Conservation (phyloP, 2,113 vertebrate genomes). For the Charadrius vociferus region DNA sequence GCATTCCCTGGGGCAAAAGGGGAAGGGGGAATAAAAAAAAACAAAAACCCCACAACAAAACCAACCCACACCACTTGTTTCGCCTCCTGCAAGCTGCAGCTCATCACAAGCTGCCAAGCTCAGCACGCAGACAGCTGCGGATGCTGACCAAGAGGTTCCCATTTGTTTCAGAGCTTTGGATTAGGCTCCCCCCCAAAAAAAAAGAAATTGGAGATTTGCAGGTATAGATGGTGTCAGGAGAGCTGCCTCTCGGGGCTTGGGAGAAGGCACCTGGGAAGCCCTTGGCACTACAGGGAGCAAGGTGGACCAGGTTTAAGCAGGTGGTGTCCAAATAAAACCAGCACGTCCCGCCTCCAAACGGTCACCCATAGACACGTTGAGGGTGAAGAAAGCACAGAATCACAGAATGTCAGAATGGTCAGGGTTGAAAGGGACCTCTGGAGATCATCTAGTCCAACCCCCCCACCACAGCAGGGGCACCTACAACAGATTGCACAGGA, state of each 20-base stretch:
- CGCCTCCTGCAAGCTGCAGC: not conserved
- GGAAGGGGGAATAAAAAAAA: not conserved
- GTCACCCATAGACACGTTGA: fast-evolving
- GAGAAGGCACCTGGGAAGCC: not conserved
- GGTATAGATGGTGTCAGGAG: not conserved
- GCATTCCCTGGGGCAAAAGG: not conserved
- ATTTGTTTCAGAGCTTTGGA: not conserved
- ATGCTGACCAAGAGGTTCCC: not conserved
- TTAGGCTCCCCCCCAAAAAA: not conserved
- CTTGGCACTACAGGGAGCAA: not conserved
- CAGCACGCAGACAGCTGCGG: not conserved
- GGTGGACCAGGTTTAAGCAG: not conserved
- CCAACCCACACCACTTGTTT: not conserved
- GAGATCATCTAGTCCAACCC: too few species aligned
- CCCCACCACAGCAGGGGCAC: too few species aligned
- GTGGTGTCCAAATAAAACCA: fast-evolving
- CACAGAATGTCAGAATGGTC: too few species aligned
- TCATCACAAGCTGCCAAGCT: not conserved
- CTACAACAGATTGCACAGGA: too few species aligned
- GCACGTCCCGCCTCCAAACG: fast-evolving
- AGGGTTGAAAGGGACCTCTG: too few species aligned
- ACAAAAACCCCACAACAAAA: not conserved
- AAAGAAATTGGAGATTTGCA: not conserved
- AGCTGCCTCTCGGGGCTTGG: not conserved
- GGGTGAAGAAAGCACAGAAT: not conserved